Conservation (phyloP, 2,888 invertebrate species). For the Chydorus sphaericus region DNA sequence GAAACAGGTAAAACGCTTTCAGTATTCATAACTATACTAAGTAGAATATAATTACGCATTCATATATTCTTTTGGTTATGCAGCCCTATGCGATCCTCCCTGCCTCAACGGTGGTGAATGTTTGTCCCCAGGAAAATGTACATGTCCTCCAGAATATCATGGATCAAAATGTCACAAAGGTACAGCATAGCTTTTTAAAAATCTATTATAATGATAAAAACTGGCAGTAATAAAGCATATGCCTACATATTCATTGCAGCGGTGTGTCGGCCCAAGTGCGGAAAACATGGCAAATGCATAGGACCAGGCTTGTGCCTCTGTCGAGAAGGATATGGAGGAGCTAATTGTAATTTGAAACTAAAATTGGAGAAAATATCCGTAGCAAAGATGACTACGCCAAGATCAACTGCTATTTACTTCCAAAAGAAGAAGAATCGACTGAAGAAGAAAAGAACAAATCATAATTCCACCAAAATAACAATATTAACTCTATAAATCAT, state of each 20-base stretch:
- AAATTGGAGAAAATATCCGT: too few species aligned
- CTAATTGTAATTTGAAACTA: slow-evolving; percentile 13
- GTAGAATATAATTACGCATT: not conserved
- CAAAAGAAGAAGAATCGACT: too few species aligned
- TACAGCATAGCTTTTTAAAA: too few species aligned
- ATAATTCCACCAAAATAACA: too few species aligned
- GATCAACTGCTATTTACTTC: too few species aligned
- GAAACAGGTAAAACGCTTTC: slow-evolving; percentile 3
- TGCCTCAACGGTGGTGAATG: slow-evolving; percentile 15
- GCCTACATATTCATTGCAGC: not conserved
- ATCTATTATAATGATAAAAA: not conserved
- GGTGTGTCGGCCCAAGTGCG: slow-evolving; percentile 14
- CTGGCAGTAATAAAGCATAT: not conserved
- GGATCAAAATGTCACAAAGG: slow-evolving; percentile 13
- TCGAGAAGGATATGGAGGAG: slow-evolving; percentile 13
- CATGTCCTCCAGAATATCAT: slow-evolving; percentile 13
- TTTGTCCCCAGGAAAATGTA: slow-evolving; percentile 6
- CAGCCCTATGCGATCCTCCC: slow-evolving; percentile 10
- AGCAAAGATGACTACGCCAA: too few species aligned
- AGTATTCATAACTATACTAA: not conserved
- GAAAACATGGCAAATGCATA: slow-evolving; percentile 14
- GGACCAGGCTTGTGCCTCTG: slow-evolving; percentile 15
- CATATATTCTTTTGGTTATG: not conserved
- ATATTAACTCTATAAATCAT: too few species aligned
- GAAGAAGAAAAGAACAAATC: too few species aligned